Evolutionary conservation across 1,140 invertebrate species (phyloP), one percentile per base, ranked within the genome.

Genomic region (Sycobia sp.): DNA sequence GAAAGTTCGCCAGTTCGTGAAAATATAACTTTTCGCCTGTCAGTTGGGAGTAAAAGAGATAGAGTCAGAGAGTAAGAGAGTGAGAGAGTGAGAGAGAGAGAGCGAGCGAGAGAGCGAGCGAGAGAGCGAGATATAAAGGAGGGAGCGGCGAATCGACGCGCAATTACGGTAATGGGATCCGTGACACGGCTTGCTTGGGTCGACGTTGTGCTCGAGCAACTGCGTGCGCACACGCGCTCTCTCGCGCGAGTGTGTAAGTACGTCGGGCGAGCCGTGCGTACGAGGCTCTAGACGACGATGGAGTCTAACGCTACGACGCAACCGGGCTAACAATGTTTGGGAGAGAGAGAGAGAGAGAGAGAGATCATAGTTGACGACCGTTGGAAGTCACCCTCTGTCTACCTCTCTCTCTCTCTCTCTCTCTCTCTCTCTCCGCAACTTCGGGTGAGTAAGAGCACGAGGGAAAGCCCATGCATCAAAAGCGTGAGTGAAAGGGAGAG

Each of bases 161-260:
- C 70, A 73, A 73, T 73, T 70, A 73, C 67, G 62, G 69, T 72
- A 72, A 73, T 74, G 69, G 69, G 68, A 70, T 70, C 63, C 56
- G 22, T 58, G 46, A 51, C 36, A 10, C 43, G 29, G 8, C 4
- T 29, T 8, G 5, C 5, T 32, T 11, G 29, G 29, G 29, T 32
- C 5, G 20, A 51, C 32, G n/a, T n/a, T n/a, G n/a, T n/a, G n/a
- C n/a, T n/a, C n/a, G n/a, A n/a, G n/a, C n/a, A n/a, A n/a, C n/a
- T n/a, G n/a, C n/a, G n/a, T n/a, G n/a, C n/a, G n/a, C n/a, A n/a
- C n/a, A n/a, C n/a, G n/a, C n/a, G n/a, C 32, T 11, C 32, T 14
- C 16, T 10, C 18, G 56, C 27, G 20, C 32, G 18, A 8, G 16
- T 29, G 3, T 25, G 16, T 32, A 29, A 20, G 11, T 20, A 20